Evolutionary conservation across 2,113 vertebrate species (phyloP).

Genomic region (Prunella himalayana): DNA sequence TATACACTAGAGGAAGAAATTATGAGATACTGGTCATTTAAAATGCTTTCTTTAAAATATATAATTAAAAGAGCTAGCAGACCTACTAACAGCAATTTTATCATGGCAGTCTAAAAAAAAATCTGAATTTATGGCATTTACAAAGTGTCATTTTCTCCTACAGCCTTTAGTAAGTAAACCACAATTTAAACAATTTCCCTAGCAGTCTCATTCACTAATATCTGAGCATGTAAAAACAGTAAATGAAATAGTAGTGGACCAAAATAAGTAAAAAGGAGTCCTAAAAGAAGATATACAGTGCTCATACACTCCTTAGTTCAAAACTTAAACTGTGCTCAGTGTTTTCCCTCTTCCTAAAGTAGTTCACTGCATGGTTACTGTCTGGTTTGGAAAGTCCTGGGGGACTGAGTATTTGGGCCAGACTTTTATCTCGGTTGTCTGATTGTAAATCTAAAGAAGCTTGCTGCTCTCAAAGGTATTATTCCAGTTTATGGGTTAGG

Average conservation of each 20-base stretch:
- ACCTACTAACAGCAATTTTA: background rate
- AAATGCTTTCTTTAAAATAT: slow-evolving; percentile 30
- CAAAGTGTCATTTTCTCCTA: background rate
- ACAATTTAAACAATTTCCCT: background rate
- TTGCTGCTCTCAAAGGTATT: slow-evolving; percentile 20
- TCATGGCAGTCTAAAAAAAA: background rate
- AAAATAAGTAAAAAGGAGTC: background rate
- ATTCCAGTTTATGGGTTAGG: background rate
- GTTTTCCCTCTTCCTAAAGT: background rate
- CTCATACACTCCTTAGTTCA: background rate
- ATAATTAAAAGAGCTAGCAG: background rate
- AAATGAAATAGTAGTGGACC: background rate
- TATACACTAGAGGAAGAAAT: slow-evolving; percentile 38
- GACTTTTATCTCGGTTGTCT: slow-evolving; percentile 12
- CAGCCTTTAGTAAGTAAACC: background rate
- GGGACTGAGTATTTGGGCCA: background rate
- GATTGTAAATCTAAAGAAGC: background rate
- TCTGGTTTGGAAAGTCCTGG: background rate
- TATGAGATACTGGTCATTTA: slow-evolving; percentile 2
- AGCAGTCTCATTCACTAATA: background rate
- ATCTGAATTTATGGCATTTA: background rate
- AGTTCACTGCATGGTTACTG: background rate
- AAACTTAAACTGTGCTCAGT: background rate
- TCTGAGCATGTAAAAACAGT: background rate
- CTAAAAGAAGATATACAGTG: background rate